A percentile compares a stretch with the other conserved stretches of the same genome.
These are phyloP conservation scores for Battus philenor DNA, from an alignment of 1,140 invertebrate species.

Conservation along the genomic window DNA sequence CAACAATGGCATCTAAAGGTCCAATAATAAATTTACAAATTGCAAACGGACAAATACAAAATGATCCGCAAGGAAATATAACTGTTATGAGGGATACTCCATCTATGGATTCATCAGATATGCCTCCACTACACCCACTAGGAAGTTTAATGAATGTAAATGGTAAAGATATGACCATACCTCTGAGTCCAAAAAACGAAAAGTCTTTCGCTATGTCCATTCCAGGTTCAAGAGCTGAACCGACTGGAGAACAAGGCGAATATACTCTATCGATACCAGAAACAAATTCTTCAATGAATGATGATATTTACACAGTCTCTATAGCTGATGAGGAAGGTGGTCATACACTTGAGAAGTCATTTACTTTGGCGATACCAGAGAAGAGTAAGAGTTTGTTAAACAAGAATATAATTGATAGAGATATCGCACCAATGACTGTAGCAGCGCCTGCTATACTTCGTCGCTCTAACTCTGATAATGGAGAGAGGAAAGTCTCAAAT, in stretches of 20 bases:
- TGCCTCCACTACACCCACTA: constrained; percentile 63
- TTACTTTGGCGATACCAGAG: constrained; percentile 69
- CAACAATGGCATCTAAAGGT: constrained; percentile 68
- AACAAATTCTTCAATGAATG: constrained; percentile 69
- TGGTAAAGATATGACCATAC: constrained; percentile 48
- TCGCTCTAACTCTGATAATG: constrained; percentile 70
- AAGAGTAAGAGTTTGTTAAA: constrained; percentile 69
- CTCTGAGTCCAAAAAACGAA: constrained; percentile 51
- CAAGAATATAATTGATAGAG: constrained; percentile 56
- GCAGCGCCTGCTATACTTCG: constrained; percentile 67
- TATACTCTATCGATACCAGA: constrained; percentile 72
- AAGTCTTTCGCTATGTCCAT: constrained; percentile 63
- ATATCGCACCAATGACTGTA: constrained; percentile 36
- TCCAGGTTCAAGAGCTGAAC: constrained; percentile 66
- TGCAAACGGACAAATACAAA: constrained; percentile 72
- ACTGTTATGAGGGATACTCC: constrained; percentile 69
- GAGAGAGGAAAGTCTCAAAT: constrained; percentile 59
- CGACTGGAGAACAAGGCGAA: constrained; percentile 68
- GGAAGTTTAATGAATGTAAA: constrained; percentile 50
- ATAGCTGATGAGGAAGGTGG: constrained; percentile 66
- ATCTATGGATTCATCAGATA: constrained; percentile 44
- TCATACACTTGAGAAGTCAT: constrained; percentile 54
- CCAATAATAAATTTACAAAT: constrained; percentile 73
- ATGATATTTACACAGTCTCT: constrained; percentile 72
- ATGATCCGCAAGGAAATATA: constrained; percentile 71